Percentiles rank a stretch among this genome's conserved stretches.
Conservation (phyloP, 2,888 invertebrate species). For the Microchrysa polita region DNA sequence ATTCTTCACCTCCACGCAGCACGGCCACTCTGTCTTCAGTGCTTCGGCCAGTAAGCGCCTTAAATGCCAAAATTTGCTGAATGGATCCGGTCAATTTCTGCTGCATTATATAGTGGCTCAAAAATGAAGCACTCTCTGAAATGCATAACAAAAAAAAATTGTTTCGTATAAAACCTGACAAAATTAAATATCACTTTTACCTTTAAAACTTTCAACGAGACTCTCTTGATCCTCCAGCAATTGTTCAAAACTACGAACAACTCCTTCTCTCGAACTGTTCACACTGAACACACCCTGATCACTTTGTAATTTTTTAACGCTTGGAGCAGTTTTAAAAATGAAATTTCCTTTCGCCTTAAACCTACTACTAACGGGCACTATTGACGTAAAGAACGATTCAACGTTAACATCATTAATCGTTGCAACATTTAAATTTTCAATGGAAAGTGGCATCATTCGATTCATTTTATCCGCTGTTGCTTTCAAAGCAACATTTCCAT, state of each 20-base stretch:
- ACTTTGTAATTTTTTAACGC: slow-evolving; percentile 55
- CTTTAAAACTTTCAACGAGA: slow-evolving; percentile 24
- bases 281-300: slow-evolving; percentile 27
- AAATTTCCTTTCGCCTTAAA: slow-evolving; percentile 52
- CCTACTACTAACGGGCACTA: slow-evolving; percentile 48
- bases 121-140: slow-evolving; percentile 52
- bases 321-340: slow-evolving; percentile 55
- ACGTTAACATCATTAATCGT: slow-evolving; percentile 60
- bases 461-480: slow-evolving; percentile 53
- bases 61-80: slow-evolving; percentile 52
- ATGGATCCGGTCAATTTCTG: slow-evolving; percentile 54
- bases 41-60: slow-evolving; percentile 37
- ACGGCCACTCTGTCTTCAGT: slow-evolving; percentile 55
- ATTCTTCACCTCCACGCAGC: slow-evolving; percentile 49
- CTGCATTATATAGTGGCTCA: slow-evolving; percentile 57
- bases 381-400: slow-evolving; percentile 58
- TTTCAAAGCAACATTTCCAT: slow-evolving; percentile 55
- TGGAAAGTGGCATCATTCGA: slow-evolving; percentile 56
- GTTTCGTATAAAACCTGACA: not conserved
- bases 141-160: slow-evolving; percentile 24
- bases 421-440: slow-evolving; percentile 56
- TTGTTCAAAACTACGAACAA: not conserved
- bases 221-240: not conserved
- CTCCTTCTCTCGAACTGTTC: not conserved
- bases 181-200: not conserved